A percentile compares a stretch with the other conserved stretches of the same genome.
Evolutionary conservation across 1,140 invertebrate species (phyloP).

Genomic region (Drosophila ohnishii): DNA sequence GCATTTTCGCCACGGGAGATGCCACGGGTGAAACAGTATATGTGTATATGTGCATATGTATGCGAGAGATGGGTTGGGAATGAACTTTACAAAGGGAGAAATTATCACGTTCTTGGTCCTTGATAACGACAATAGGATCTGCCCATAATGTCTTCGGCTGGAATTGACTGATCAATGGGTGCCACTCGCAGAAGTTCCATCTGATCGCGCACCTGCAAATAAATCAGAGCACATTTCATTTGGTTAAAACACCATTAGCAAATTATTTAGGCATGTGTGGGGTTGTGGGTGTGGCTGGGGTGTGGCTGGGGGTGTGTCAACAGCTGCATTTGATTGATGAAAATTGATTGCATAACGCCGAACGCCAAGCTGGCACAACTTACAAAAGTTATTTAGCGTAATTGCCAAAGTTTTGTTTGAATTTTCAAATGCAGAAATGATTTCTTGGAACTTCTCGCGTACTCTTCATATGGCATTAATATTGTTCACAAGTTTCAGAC

Average conservation of each 20-base stretch:
- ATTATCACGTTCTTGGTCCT: conserved; percentile 83
- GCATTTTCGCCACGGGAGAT: conserved; percentile 15
- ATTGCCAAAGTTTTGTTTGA: conserved; percentile 61
- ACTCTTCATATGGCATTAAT: conserved; percentile 44
- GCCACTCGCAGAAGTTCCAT: conserved; percentile 77
- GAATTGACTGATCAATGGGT: conserved; percentile 82
- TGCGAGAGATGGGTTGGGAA: conserved; percentile 10
- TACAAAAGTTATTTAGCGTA: conserved; percentile 53
- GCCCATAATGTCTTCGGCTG: conserved; percentile 83
- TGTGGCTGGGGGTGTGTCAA: conserved; percentile 15
- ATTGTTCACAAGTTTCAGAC: conserved; percentile 22
- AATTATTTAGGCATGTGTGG: conserved; percentile 33
- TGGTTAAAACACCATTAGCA: conserved; percentile 32
- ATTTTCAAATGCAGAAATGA: conserved; percentile 60
- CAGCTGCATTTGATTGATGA: conserved; percentile 57
- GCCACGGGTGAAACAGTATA: conserved; percentile 12
- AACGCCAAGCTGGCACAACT: conserved; percentile 47
- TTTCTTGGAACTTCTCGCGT: conserved; percentile 37
- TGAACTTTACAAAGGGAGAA: conserved; percentile 69
- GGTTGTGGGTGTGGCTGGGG: background rate
- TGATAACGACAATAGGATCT: conserved; percentile 83
- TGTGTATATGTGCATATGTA: conserved; percentile 13
- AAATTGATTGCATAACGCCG: conserved; percentile 62
- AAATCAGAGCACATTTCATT: conserved; percentile 8
- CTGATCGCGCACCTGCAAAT: conserved; percentile 79